Conservation (phyloP, 2,888 invertebrate species). For the Ochlodes sylvanus region DNA sequence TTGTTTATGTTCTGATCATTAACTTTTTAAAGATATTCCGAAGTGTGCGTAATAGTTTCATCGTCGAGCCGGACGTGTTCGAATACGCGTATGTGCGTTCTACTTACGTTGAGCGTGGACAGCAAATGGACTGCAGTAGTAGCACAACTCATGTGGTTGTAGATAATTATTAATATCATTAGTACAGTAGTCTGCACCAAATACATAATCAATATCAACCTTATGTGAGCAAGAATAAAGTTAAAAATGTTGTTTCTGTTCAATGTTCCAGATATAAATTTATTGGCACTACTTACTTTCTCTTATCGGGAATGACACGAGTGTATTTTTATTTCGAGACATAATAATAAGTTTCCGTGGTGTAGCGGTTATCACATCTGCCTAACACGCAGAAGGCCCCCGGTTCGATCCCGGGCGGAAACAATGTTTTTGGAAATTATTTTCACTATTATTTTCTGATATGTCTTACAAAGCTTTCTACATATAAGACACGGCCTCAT, state of each 20-base stretch:
- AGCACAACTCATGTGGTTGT: too few species aligned
- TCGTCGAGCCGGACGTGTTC: too few species aligned
- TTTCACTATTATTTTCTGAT: too few species aligned
- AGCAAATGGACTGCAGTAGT: too few species aligned
- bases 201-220: background rate
- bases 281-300: conserved; percentile 21
- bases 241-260: background rate
- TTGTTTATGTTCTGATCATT: too few species aligned
- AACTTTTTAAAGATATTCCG: too few species aligned
- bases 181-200: too few species aligned
- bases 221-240: background rate
- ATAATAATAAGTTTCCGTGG: conserved; percentile 53
- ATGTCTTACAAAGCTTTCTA: background rate
- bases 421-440: conserved; percentile 71
- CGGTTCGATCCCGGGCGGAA: conserved; percentile 96
- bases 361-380: conserved; percentile 97
- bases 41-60: too few species aligned
- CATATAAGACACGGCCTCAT: background rate
- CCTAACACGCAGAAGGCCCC: conserved; percentile 96
- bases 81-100: too few species aligned
- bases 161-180: too few species aligned
- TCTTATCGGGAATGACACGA: background rate
- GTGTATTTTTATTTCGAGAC: conserved; percentile 27
- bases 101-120: too few species aligned
- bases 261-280: conserved; percentile 4